These are phyloP conservation scores for Seladonia tumulorum DNA, from an alignment of 2,888 invertebrate species.

Conservation along the genomic window DNA sequence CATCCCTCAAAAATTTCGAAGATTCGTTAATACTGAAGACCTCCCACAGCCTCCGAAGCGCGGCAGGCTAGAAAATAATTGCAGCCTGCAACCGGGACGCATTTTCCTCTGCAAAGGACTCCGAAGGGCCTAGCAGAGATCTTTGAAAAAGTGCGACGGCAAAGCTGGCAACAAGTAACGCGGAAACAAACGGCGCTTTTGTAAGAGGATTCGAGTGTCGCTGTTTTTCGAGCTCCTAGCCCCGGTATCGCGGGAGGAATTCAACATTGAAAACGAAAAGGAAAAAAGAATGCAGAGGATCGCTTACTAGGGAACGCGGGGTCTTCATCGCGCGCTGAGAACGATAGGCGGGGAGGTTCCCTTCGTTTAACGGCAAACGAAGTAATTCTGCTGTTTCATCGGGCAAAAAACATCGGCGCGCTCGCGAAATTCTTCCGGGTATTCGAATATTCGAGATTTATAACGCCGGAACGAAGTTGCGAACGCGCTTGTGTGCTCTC, in stretches of 20 bases:
- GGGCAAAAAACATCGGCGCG: neutral
- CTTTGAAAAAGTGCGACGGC: neutral
- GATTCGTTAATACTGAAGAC: neutral
- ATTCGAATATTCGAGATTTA: slow-evolving; percentile 17
- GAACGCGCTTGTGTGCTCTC: neutral
- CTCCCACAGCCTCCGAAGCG: neutral
- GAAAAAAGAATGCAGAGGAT: neutral
- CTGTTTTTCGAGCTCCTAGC: neutral
- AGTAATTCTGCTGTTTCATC: neutral
- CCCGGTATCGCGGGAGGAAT: neutral
- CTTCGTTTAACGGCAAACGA: neutral
- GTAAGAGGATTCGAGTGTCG: slow-evolving; percentile 9
- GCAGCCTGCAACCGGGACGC: neutral
- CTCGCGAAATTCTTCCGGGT: neutral
- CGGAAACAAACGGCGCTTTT: slow-evolving; percentile 10
- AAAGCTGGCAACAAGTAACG: neutral
- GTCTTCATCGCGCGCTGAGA: neutral
- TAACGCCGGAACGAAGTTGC: slow-evolving; percentile 7
- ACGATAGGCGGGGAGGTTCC: neutral
- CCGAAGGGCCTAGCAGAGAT: neutral
- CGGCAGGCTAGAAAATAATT: neutral
- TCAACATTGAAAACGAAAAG: neutral
- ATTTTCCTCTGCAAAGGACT: neutral
- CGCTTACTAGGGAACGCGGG: neutral
- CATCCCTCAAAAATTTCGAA: neutral